Percentiles rank a stretch among this genome's conserved stretches.
Conservation (phyloP, 2,797 vertebrate species). For the Rhynchotus rufescens region DNA sequence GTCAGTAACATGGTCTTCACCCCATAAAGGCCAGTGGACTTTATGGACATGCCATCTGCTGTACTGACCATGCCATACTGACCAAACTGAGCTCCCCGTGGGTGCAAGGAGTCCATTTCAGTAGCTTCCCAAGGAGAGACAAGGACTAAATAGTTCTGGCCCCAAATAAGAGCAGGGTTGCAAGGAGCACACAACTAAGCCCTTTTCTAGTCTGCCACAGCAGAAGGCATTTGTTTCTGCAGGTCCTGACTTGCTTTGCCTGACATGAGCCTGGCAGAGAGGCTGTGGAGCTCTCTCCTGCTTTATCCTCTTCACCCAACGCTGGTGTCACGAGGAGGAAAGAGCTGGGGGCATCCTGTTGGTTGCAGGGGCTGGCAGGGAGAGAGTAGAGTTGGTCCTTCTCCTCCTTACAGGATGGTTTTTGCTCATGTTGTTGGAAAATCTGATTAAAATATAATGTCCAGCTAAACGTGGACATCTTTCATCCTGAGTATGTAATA, state of each 20-base stretch:
- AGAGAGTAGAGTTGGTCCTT: not conserved
- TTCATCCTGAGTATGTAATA: not conserved
- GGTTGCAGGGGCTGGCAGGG: not conserved
- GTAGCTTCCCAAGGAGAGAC: not conserved
- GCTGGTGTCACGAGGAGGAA: not conserved
- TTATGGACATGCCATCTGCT: not conserved
- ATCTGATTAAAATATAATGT: slow-evolving; percentile 40
- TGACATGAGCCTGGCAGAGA: not conserved
- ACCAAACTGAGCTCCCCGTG: not conserved
- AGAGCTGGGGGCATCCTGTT: rapidly evolving
- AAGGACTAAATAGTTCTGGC: not conserved
- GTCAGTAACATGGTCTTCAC: not conserved
- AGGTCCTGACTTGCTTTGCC: not conserved
- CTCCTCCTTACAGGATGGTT: not conserved
- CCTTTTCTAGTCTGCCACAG: not conserved
- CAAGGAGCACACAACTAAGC: not conserved
- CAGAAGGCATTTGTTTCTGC: not conserved
- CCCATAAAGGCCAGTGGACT: not conserved
- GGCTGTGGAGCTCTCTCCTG: not conserved
- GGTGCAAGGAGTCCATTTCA: not conserved
- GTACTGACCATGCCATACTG: too few species aligned
- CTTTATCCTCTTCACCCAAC: not conserved
- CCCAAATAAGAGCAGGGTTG: not conserved
- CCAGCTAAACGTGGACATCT: slow-evolving; percentile 10
- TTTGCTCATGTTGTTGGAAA: slow-evolving; percentile 25